A percentile compares a stretch with the other conserved stretches of the same genome.
Evolutionary conservation across 2,888 invertebrate species (phyloP).

Genomic region (Heliconius charithonia): DNA sequence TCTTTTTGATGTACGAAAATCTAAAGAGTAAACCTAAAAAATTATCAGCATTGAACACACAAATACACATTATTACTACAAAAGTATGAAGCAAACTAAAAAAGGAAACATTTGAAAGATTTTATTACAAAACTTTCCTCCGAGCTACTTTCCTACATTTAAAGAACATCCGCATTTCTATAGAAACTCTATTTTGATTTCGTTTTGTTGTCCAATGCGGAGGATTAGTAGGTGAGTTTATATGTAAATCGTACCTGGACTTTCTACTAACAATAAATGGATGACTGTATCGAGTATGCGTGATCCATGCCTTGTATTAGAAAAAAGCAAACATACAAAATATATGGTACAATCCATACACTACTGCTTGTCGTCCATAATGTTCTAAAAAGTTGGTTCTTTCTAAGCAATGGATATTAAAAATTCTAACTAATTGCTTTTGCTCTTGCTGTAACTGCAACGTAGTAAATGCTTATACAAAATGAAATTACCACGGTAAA

Average conservation of each 20-base stretch:
- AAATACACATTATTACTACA: neutral
- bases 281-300: constrained; percentile 47
- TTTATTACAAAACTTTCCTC: constrained; percentile 12
- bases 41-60: neutral
- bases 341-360: constrained; percentile 1
- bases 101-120: constrained; percentile 8
- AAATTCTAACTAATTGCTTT: neutral
- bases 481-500: constrained; percentile 55
- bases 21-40: neutral
- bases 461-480: constrained; percentile 50
- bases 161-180: constrained; percentile 23
- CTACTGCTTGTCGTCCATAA: neutral
- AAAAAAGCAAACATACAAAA: neutral
- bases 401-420: constrained; percentile 23
- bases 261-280: constrained; percentile 56
- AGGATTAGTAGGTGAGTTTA: constrained; percentile 60
- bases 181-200: constrained; percentile 53
- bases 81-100: neutral
- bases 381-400: neutral
- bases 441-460: neutral
- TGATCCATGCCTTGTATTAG: constrained; percentile 52
- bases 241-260: constrained; percentile 62
- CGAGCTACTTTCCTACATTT: neutral
- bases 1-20: too few relatives aligned
- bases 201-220: constrained; percentile 50